These are phyloP conservation scores for Phrynocephalus vlangalii DNA, from an alignment of 2,797 vertebrate genomes.

Conservation along the genomic window DNA sequence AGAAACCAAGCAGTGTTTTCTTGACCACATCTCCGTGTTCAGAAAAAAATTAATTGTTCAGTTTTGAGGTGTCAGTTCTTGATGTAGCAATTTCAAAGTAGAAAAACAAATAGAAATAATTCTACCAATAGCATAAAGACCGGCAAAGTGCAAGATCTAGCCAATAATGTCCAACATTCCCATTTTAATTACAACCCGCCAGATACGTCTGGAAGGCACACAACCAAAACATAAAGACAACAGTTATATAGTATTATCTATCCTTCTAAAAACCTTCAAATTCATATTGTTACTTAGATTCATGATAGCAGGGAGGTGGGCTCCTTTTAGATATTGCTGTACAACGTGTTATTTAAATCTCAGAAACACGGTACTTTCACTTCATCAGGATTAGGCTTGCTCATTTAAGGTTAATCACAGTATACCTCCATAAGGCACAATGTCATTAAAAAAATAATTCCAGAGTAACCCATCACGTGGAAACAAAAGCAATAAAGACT, in stretches of 20 bases:
- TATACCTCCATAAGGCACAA: not conserved
- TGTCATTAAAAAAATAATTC: not conserved
- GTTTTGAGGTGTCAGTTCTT: not conserved
- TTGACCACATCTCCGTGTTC: not conserved
- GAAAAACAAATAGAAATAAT: not conserved
- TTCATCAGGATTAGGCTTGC: not conserved
- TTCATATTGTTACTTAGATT: not conserved
- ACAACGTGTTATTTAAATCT: not conserved
- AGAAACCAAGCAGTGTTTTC: not conserved
- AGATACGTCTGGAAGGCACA: not conserved
- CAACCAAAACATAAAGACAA: not conserved
- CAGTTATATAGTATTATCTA: not conserved
- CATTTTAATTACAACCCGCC: not conserved
- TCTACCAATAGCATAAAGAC: not conserved
- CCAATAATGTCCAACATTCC: not conserved
- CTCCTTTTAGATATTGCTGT: not conserved
- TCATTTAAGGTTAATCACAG: not conserved
- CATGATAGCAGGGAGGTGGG: not conserved
- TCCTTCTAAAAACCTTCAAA: not conserved
- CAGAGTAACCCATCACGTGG: not conserved
- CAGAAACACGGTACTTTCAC: not conserved
- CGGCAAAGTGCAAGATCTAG: not conserved
- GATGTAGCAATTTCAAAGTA: not conserved
- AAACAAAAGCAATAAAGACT: not conserved
- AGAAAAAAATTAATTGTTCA: not conserved